Evolutionary conservation across 2,888 invertebrate genomes (phyloP).

Genomic region (Chydorus sphaericus): DNA sequence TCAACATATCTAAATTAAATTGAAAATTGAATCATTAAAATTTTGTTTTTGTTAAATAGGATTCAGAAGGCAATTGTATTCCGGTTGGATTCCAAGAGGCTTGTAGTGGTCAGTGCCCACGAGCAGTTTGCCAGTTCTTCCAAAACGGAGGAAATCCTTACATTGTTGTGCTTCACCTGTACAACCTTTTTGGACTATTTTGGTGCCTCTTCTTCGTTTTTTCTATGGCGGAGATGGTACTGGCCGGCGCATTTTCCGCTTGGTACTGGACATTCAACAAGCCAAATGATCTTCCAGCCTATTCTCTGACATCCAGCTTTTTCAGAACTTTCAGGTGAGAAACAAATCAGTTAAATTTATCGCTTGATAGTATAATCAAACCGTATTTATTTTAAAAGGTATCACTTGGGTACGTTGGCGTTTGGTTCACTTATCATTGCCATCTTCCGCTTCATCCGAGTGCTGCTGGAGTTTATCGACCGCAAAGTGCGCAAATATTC

Average conservation of each 20-base stretch:
- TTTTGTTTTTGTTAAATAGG: constrained; percentile 20
- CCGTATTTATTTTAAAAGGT: too few relatives aligned
- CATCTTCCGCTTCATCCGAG: constrained; percentile 71
- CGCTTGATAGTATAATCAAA: too few relatives aligned
- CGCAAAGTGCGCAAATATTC: constrained; percentile 63
- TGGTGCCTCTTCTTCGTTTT: constrained; percentile 85
- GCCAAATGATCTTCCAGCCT: constrained; percentile 65
- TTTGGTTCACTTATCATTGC: constrained; percentile 84
- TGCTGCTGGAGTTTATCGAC: constrained; percentile 67
- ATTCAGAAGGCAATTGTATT: constrained; percentile 38
- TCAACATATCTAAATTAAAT: neutral
- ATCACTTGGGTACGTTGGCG: constrained; percentile 79
- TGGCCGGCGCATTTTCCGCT: constrained; percentile 54
- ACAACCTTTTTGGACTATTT: constrained; percentile 66
- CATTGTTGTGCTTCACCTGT: constrained; percentile 21
- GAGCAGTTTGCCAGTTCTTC: constrained; percentile 45
- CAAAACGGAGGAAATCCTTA: constrained; percentile 31
- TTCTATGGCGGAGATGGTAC: constrained; percentile 75
- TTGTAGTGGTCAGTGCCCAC: constrained; percentile 32
- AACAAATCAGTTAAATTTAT: neutral
- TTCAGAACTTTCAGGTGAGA: constrained; percentile 49
- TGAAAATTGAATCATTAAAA: too few relatives aligned
- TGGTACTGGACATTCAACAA: constrained; percentile 88
- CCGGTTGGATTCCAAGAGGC: constrained; percentile 37
- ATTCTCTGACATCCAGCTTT: constrained; percentile 59